phyloP scores from a whole-genome alignment of 1,140 invertebrate species.

The Eciton burchellii region DNA sequence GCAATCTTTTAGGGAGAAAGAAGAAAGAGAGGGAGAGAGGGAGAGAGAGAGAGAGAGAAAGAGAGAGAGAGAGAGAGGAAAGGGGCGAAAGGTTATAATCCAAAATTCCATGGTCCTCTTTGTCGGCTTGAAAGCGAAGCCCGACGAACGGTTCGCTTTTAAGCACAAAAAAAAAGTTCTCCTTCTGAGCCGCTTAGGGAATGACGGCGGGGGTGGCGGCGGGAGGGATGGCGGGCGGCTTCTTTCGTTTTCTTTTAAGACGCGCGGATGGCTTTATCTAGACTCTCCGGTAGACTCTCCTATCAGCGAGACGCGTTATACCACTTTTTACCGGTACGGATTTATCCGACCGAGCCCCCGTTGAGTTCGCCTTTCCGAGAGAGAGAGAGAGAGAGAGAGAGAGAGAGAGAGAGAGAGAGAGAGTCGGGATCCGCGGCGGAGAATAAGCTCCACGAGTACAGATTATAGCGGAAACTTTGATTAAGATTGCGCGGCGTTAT shows the following conservation, averaged over 20 bases:
- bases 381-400: neutral
- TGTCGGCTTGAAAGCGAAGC: constrained; percentile 46
- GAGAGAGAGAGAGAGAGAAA: neutral
- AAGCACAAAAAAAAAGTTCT: constrained; percentile 53
- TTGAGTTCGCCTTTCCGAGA: constrained; percentile 24
- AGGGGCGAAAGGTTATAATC: constrained; percentile 55
- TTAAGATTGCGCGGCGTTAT: constrained; percentile 63
- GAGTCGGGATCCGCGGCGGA: constrained; percentile 39
- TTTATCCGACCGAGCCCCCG: constrained; percentile 54
- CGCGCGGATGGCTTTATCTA: constrained; percentile 60
- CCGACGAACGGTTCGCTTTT: constrained; percentile 54
- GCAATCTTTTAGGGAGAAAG: too few relatives aligned
- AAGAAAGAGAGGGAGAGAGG: constrained; percentile 30
- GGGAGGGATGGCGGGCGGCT: constrained; percentile 27
- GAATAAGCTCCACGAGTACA: constrained; percentile 40
- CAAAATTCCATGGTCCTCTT: constrained; percentile 66
- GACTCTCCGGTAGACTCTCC: constrained; percentile 33
- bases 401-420: neutral
- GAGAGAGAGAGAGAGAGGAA: neutral
- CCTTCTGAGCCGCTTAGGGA: constrained; percentile 64
- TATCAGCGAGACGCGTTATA: constrained; percentile 67
- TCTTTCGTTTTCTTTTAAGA: constrained; percentile 50
- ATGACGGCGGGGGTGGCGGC: constrained; percentile 42
- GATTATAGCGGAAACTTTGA: constrained; percentile 63
- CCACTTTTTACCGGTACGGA: constrained; percentile 65